These are phyloP conservation scores for Dusona sp. DNA, from an alignment of 2,888 invertebrate species.

Conservation along the genomic window DNA sequence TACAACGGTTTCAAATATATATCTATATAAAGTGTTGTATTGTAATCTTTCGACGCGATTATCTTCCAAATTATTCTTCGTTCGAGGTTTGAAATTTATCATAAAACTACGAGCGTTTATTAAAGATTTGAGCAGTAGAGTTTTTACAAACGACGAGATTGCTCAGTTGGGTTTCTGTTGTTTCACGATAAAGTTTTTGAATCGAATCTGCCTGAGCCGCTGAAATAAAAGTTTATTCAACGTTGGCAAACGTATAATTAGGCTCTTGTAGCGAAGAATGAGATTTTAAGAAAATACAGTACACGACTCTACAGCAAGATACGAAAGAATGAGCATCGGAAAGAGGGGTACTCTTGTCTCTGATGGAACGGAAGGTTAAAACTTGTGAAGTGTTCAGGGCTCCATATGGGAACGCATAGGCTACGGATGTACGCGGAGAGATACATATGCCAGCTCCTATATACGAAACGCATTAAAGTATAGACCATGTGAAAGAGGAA, in stretches of 20 bases:
- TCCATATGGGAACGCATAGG: slow-evolving; percentile 15
- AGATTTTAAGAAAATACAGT: neutral
- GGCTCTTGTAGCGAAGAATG: neutral
- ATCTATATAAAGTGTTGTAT: neutral
- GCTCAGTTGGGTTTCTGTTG: neutral
- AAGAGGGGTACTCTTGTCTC: neutral
- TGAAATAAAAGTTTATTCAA: neutral
- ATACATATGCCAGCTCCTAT: slow-evolving; percentile 19
- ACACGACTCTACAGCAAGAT: neutral
- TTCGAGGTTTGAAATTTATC: neutral
- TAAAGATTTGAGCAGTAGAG: neutral
- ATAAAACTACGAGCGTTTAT: neutral
- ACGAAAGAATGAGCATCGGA: neutral
- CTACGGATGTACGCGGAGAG: slow-evolving; percentile 11
- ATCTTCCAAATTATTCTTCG: neutral
- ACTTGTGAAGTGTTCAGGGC: slow-evolving; percentile 1
- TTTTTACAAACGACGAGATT: neutral
- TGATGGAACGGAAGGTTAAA: slow-evolving; percentile 29
- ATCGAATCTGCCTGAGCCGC: neutral
- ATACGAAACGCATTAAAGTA: slow-evolving; percentile 16
- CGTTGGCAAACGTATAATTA: slow-evolving; percentile 1
- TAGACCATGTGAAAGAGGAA: slow-evolving; percentile 63
- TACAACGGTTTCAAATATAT: neutral
- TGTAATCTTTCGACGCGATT: neutral
- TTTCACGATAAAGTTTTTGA: neutral